Percentiles rank a stretch among this genome's conserved stretches.
Conservation (phyloP, 2,888 invertebrate genomes). For the Eubasilissa splendida region DNA sequence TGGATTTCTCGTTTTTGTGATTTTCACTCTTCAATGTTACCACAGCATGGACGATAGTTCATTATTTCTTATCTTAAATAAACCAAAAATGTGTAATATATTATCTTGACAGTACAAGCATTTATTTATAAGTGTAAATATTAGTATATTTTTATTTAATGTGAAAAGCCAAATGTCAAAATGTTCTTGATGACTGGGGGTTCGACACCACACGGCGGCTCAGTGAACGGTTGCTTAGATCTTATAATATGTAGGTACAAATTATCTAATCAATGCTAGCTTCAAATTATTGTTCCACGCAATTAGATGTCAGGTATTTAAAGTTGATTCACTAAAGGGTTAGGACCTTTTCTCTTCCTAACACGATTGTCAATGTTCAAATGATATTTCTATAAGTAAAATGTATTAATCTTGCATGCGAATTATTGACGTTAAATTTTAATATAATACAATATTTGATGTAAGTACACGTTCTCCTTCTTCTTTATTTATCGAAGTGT, state of each 20-base stretch:
- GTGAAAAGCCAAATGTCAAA: slow-evolving; percentile 39
- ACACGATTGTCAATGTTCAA: no score
- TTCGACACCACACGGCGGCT: not conserved
- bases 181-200: slow-evolving; percentile 24
- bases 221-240: not conserved
- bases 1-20: slow-evolving; percentile 14
- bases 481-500: no score
- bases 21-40: slow-evolving; percentile 49
- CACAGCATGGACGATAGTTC: slow-evolving; percentile 52
- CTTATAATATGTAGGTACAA: slow-evolving; percentile 4
- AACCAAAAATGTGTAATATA: slow-evolving; percentile 57
- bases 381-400: no score
- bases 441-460: no score
- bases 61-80: slow-evolving; percentile 51
- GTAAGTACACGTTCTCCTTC: no score
- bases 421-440: not conserved
- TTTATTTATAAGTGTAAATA: slow-evolving; percentile 58
- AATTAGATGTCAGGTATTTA: not conserved
- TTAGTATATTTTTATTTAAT: slow-evolving; percentile 44
- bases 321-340: no score
- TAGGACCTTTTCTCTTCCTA: no score
- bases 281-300: not conserved
- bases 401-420: slow-evolving; percentile 5
- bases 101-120: slow-evolving; percentile 58
- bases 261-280: slow-evolving; percentile 26